A percentile compares a stretch with the other conserved stretches of the same genome.
Conservation (phyloP, 2,888 invertebrate species). For the Pseudeuparius sepicola region DNA sequence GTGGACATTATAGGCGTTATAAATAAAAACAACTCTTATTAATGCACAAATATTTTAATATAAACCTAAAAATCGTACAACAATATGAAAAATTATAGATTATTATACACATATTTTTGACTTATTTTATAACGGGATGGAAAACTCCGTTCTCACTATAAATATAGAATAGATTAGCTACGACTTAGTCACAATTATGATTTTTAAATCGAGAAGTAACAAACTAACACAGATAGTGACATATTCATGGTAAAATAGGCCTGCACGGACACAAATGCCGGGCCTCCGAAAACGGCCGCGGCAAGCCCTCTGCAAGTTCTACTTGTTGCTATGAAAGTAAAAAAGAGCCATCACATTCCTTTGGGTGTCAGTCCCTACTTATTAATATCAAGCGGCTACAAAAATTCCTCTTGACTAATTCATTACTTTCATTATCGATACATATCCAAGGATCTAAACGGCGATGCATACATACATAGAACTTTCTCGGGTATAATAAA, state of each 20-base stretch:
- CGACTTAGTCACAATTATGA: conserved; percentile 35
- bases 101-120: conserved; percentile 48
- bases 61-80: conserved; percentile 81
- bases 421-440: too few relatives aligned
- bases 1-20: too few relatives aligned
- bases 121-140: conserved; percentile 52
- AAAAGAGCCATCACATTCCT: conserved; percentile 40
- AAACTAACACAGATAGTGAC: conserved; percentile 42
- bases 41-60: conserved; percentile 80
- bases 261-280: conserved; percentile 11
- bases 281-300: conserved; percentile 2
- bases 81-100: conserved; percentile 81
- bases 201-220: conserved; percentile 34
- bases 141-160: conserved; percentile 58
- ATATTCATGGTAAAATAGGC: conserved; percentile 34
- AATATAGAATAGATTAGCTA: conserved; percentile 34
- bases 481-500: too few relatives aligned
- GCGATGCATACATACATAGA: too few relatives aligned
- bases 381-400: conserved; percentile 27
- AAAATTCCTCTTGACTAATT: too few relatives aligned
- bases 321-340: conserved; percentile 30
- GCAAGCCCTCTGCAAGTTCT: conserved; percentile 27
- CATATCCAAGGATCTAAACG: too few relatives aligned
- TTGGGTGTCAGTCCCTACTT: conserved; percentile 36
- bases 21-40: conserved; percentile 30